Conservation (phyloP, 2,797 vertebrate genomes). For the Esox lucius region DNA sequence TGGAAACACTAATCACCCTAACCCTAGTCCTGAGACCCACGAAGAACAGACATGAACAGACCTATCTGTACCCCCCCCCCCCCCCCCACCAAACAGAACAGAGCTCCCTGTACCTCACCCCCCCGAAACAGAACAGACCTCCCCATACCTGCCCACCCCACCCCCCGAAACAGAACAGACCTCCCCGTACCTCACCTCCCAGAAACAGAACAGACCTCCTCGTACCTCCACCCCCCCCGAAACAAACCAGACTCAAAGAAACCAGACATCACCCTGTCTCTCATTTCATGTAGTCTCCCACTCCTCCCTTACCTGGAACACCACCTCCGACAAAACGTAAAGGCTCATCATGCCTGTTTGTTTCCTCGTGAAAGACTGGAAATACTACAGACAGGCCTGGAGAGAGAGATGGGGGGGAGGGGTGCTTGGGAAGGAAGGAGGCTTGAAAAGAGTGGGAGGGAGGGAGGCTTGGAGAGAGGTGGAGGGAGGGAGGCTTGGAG, state of each 20-base stretch:
- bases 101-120: neutral
- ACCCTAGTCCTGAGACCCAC: constrained; percentile 53
- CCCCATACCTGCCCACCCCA: neutral
- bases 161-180: neutral
- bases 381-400: constrained; percentile 16
- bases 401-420: neutral
- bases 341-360: constrained; percentile 52
- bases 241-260: constrained; percentile 52
- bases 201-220: neutral
- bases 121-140: neutral
- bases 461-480: neutral
- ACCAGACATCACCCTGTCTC: constrained; percentile 65
- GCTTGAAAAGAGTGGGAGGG: constrained; percentile 5
- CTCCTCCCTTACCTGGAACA: neutral
- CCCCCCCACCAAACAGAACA: neutral
- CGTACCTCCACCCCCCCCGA: constrained; percentile 23
- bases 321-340: constrained; percentile 39
- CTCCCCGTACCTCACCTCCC: neutral
- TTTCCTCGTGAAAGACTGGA: constrained; percentile 11
- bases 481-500: neutral
- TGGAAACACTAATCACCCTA: constrained; percentile 52
- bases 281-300: constrained; percentile 18
- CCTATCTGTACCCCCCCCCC: neutral
- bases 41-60: constrained; percentile 88
- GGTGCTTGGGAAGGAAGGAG: constrained; percentile 30